Percentiles rank a stretch among this genome's conserved stretches.
Evolutionary conservation across 2,113 vertebrate genomes (phyloP).

Genomic region (Eulemur macaco): DNA sequence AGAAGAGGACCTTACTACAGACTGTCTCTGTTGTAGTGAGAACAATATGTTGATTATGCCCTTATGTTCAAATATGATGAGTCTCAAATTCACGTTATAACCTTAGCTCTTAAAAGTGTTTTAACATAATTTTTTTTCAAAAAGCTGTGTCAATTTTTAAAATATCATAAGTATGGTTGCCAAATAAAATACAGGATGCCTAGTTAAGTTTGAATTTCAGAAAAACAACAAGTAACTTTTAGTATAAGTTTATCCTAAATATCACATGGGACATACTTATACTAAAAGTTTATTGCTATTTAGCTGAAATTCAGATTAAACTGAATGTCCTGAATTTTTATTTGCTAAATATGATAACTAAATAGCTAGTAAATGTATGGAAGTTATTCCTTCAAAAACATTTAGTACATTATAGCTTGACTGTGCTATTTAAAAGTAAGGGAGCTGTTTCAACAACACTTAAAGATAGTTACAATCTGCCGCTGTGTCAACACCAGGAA

Average conservation of each 20-base stretch:
- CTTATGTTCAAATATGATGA: neutral
- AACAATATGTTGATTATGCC: neutral
- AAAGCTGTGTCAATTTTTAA: conserved; percentile 17
- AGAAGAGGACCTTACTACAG: neutral
- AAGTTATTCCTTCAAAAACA: conserved; percentile 37
- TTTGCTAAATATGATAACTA: neutral
- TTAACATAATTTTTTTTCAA: neutral
- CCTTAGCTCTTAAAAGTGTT: neutral
- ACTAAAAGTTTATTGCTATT: neutral
- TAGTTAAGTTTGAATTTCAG: neutral
- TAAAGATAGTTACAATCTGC: conserved; percentile 15
- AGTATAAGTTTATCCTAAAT: neutral
- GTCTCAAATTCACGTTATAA: neutral
- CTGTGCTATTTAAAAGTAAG: neutral
- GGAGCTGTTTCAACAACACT: neutral
- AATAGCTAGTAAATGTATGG: neutral
- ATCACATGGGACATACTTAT: neutral
- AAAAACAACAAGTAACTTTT: neutral
- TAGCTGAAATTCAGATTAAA: conserved; percentile 22
- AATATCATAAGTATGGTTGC: neutral
- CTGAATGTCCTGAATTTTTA: neutral
- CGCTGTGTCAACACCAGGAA: conserved; percentile 74
- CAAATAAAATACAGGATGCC: neutral
- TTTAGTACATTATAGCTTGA: neutral
- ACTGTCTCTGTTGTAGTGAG: neutral